Evolutionary conservation across 2,113 vertebrate species (phyloP), one percentile per base, ranked within the genome.

Genomic region (Scolopax mira): DNA sequence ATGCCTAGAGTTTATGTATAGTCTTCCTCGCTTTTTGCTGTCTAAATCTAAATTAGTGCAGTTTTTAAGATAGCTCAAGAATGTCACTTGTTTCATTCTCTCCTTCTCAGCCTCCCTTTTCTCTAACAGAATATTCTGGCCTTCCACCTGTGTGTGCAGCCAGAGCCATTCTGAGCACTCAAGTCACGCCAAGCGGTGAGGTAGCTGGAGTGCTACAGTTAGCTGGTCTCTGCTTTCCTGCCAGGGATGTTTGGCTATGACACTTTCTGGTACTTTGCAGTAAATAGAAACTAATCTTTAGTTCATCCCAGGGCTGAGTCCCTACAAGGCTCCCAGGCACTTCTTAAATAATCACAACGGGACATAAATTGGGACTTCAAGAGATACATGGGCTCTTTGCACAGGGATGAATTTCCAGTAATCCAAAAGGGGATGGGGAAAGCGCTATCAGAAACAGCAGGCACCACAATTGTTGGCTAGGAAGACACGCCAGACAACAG

Each of bases 221-320:
- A 22, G 39, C 30, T 89, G 22, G 33, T 78, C 85, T 52, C 79
- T 74, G 39, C 67, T 62, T 64, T 71, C 51, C 64, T 88, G 72
- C 39, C 44, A 61, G 2, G 10, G 22, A 35, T 33, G 39, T 49
- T 89, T 92, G 89, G 61, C 60, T 92, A 13, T 14, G 41, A 86
- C 13, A 23, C 72, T 74, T 86, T 71, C 39, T 74, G 71, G 48
- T 86, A 42, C 79, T 92, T 78, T 61, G 75, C 79, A 94, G 55
- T 88, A 96, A 95, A 94, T 37, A 90, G 88, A 95, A 95, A 62
- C 69, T 91, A 84, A 95, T 96, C 88, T 93, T 90, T n/a, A 91
- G 48, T 79, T 88, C 48, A 61, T 44, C 58, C 48, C 52, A 17
- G 42, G 72, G 27, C 69, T 67, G 35, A 89, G 84, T 81, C 57